Conservation (phyloP, 2,888 invertebrate genomes). For the Euclidia mi region DNA sequence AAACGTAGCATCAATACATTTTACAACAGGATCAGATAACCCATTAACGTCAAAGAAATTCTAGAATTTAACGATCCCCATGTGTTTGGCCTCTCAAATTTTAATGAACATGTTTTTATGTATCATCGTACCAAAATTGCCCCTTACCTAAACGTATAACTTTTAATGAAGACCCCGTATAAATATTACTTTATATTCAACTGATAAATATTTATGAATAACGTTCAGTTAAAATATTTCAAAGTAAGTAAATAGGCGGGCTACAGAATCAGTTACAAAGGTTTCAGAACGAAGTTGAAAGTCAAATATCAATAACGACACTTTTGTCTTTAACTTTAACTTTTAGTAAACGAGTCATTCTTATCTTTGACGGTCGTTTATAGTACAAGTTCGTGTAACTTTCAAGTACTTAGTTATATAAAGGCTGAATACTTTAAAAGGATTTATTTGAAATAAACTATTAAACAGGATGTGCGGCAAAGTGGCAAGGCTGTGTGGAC, state of each 20-base stretch:
- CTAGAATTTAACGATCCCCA: too few species aligned
- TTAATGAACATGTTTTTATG: too few species aligned
- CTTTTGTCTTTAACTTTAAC: slow-evolving; percentile 38
- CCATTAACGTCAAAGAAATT: too few species aligned
- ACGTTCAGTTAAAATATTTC: slow-evolving; percentile 9
- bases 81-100: too few species aligned
- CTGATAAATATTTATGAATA: slow-evolving; percentile 16
- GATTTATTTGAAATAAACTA: too few species aligned
- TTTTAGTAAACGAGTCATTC: slow-evolving; percentile 26
- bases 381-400: too few species aligned
- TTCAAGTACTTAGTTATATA: slow-evolving; percentile 3
- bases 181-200: not conserved
- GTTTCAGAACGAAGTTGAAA: slow-evolving; percentile 37
- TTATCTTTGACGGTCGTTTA: slow-evolving; percentile 27
- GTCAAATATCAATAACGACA: slow-evolving; percentile 51
- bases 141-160: too few species aligned
- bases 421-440: not conserved
- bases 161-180: not conserved
- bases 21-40: too few species aligned
- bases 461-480: too few species aligned
- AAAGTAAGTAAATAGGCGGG: slow-evolving; percentile 17
- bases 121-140: too few species aligned
- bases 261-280: slow-evolving; percentile 29
- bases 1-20: too few species aligned
- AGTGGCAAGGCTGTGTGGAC: too few species aligned